Percentiles rank a stretch among this genome's conserved stretches.
Conservation (phyloP, 1,140 invertebrate species). For the Heliconius hermathena region DNA sequence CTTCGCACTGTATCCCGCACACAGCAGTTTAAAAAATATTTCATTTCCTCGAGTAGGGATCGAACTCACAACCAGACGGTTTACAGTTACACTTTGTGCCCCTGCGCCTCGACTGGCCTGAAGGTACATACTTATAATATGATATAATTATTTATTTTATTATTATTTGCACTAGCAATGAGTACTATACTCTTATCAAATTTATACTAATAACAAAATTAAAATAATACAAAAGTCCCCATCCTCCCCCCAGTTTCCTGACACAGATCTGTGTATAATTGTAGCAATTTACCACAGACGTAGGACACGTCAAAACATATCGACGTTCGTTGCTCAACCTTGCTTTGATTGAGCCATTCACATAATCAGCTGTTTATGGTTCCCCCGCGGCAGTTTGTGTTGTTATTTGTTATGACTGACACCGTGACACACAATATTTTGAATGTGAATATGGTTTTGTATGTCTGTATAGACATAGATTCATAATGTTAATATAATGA, state of each 20-base stretch:
- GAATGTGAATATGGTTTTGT: constrained; percentile 27
- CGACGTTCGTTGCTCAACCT: constrained; percentile 60
- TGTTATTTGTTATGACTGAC: constrained; percentile 45
- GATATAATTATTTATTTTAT: too few relatives aligned
- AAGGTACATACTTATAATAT: too few relatives aligned
- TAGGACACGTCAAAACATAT: constrained; percentile 73
- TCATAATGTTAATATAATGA: neutral
- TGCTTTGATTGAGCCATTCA: constrained; percentile 68
- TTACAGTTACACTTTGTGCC: too few relatives aligned
- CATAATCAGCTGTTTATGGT: constrained; percentile 67
- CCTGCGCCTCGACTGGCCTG: too few relatives aligned
- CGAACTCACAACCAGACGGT: too few relatives aligned
- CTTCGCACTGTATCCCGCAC: too few relatives aligned
- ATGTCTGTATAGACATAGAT: too few relatives aligned
- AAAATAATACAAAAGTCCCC: constrained; percentile 31
- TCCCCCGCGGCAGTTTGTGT: constrained; percentile 42
- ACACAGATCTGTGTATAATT: constrained; percentile 73
- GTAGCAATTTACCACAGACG: constrained; percentile 62
- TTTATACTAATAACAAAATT: neutral
- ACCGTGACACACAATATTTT: constrained; percentile 41
- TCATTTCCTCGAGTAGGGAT: too few relatives aligned
- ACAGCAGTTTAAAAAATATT: too few relatives aligned
- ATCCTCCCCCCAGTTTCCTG: constrained; percentile 54
- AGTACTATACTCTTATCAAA: neutral
- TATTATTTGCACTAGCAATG: too few relatives aligned